Evolutionary conservation across 2,113 vertebrate species (phyloP), one percentile per base, ranked within the genome.

Genomic region (Lampris megalopsis): DNA sequence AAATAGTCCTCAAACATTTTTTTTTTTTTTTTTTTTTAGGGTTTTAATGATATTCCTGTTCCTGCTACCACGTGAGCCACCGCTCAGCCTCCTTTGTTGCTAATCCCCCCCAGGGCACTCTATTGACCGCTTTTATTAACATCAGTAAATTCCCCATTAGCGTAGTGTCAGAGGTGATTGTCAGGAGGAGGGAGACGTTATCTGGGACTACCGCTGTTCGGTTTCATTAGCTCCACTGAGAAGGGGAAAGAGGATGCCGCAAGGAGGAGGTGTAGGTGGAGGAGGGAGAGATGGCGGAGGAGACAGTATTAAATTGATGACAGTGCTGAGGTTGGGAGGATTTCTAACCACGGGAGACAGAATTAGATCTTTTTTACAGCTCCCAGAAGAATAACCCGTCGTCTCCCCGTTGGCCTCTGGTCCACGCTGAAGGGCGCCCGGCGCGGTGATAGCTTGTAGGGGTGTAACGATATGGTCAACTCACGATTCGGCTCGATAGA

Each of bases 111-210:
- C 41, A 40, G 87, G 84, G 83, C 81, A 24, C 64, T 71, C 76
- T 68, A 77, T 91, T 90, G 87, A 89, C 87, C 83, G 66, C 48
- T 86, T 89, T 90, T 91, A 93, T 93, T 91, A 92, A 92, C 90
- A 91, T 90, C 82, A 87, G 74, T 87, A 85, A 89, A 91, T 85
- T 91, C 73, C 43, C 79, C 73, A 92, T 92, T 92, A 92, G 87
- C 78, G 68, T 66, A 41, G 38, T 87, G 90, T 91, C 91, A 91
- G 84, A 86, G 88, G 88, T 92, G 91, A 92, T 83, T 80, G 85
- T 91, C 80, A 86, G 77, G 73, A 73, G 54, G 82, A 86, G 80
- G 75, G 81, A 78, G 85, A 88, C 66, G 50, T 83, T 86, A 90
- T 88, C 77, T 70, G n/a, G 3, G 62, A 57, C 79, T 35, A 70